Conservation (phyloP, 2,888 invertebrate genomes). For the Bellardia pandia region DNA sequence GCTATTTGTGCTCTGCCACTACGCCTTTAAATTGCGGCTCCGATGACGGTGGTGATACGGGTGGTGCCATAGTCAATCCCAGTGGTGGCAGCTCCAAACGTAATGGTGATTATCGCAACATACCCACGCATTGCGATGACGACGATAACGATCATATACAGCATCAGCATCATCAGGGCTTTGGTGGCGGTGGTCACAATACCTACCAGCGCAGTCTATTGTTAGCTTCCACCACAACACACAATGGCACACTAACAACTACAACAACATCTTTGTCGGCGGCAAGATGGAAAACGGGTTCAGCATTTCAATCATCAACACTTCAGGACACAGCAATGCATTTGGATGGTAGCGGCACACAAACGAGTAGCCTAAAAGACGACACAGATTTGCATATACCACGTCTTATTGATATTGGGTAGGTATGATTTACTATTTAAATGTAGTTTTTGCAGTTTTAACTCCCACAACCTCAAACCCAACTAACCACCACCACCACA, state of each 20-base stretch:
- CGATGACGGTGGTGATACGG: conserved; percentile 78
- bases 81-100: conserved; percentile 83
- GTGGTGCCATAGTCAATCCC: conserved; percentile 83
- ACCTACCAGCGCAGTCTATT: conserved; percentile 74
- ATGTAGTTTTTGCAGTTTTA: conserved; percentile 27
- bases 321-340: conserved; percentile 59
- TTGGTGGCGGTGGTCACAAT: conserved; percentile 48
- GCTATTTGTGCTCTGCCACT: conserved; percentile 79
- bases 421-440: conserved; percentile 76
- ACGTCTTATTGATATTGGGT: conserved; percentile 87
- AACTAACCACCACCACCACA: not conserved
- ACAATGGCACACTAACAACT: conserved; percentile 67
- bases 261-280: conserved; percentile 77
- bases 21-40: conserved; percentile 78
- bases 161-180: conserved; percentile 73
- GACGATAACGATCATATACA: conserved; percentile 85
- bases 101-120: conserved; percentile 89
- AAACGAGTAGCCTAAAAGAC: conserved; percentile 73
- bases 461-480: not conserved
- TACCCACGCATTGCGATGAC: conserved; percentile 87
- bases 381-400: conserved; percentile 89
- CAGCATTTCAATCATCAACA: conserved; percentile 74
- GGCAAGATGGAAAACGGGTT: conserved; percentile 81
- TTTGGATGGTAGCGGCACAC: conserved; percentile 50
- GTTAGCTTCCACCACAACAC: conserved; percentile 61